Conservation (phyloP, 2,888 invertebrate species). For the Sinodicranocentrus sp. region DNA sequence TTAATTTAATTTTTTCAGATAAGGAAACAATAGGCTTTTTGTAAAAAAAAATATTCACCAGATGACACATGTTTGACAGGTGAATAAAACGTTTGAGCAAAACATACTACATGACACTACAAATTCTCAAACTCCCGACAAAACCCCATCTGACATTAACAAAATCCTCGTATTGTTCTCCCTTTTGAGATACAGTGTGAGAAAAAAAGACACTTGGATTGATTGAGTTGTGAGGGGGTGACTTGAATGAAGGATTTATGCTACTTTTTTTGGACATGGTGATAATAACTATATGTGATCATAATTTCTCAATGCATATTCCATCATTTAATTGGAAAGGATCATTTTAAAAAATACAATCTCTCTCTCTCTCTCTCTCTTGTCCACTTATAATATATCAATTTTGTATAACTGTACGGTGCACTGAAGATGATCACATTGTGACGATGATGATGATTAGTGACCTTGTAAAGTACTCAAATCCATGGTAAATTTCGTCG, state of each 20-base stretch:
- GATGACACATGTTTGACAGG: slow-evolving; percentile 8
- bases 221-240: neutral
- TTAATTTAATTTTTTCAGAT: neutral
- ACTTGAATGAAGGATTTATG: neutral
- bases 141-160: neutral
- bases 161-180: neutral
- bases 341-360: neutral
- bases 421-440: neutral
- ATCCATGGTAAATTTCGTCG: slow-evolving; percentile 17
- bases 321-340: neutral
- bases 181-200: neutral
- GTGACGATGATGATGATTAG: slow-evolving; percentile 27
- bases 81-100: slow-evolving; percentile 5
- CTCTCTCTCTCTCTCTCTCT: no score
- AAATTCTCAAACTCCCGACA: slow-evolving; percentile 9
- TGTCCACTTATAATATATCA: neutral
- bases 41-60: neutral
- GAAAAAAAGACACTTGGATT: neutral
- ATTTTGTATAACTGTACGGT: neutral
- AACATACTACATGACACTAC: slow-evolving; percentile 4
- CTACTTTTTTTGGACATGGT: neutral
- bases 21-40: slow-evolving; percentile 8
- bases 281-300: neutral
- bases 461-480: slow-evolving; percentile 57
- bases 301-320: neutral